Evolutionary conservation across 2,797 vertebrate genomes (phyloP).

Genomic region (Caiman crocodilus): DNA sequence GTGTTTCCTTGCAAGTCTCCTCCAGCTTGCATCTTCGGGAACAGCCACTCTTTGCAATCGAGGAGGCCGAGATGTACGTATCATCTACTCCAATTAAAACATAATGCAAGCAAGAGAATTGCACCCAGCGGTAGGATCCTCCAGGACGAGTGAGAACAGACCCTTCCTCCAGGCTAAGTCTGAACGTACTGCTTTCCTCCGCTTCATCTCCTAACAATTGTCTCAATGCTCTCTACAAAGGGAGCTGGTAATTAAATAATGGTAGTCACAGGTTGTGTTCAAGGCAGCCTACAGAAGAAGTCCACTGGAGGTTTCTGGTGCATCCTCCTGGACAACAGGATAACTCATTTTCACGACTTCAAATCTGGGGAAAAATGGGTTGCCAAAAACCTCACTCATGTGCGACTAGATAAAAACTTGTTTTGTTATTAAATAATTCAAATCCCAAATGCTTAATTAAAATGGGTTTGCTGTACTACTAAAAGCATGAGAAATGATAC

Average conservation of each 20-base stretch:
- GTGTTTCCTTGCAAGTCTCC: neutral
- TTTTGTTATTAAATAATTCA: slow-evolving; percentile 68
- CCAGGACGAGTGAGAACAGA: slow-evolving; percentile 11
- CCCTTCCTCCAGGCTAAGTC: neutral
- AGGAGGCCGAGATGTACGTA: neutral
- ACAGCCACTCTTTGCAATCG: neutral
- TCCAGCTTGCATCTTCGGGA: neutral
- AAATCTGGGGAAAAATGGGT: slow-evolving; percentile 25
- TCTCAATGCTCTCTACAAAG: slow-evolving; percentile 16
- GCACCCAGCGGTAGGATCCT: neutral
- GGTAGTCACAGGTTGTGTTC: slow-evolving; percentile 44
- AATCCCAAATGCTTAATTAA: slow-evolving; percentile 74
- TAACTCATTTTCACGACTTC: neutral
- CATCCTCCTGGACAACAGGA: neutral
- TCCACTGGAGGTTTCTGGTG: neutral
- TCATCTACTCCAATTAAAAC: neutral
- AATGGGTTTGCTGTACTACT: slow-evolving; percentile 14
- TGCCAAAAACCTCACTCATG: slow-evolving; percentile 11
- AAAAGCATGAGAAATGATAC: slow-evolving; percentile 40
- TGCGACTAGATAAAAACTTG: slow-evolving; percentile 30
- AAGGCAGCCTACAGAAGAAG: slow-evolving; percentile 56
- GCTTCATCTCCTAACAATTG: neutral
- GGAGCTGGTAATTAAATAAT: slow-evolving; percentile 52
- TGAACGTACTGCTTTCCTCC: neutral
- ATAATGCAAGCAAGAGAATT: neutral